Conservation (phyloP, 2,888 invertebrate genomes). For the Drosophila rubida region DNA sequence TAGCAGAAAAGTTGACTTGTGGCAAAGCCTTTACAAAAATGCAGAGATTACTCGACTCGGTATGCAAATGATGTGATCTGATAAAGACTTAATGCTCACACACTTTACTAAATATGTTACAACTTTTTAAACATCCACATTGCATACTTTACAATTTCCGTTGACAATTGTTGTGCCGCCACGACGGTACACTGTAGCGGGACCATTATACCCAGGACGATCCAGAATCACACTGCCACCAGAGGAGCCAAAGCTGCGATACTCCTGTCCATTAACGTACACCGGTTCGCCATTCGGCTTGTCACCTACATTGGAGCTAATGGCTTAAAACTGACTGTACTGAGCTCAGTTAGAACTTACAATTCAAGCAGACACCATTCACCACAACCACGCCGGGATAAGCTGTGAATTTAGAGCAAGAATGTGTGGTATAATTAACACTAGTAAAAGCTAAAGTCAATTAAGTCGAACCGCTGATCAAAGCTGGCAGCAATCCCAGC, state of each 20-base stretch:
- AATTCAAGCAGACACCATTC: slow-evolving; percentile 63
- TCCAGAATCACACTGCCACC: slow-evolving; percentile 46
- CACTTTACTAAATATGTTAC: background rate
- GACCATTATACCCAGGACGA: slow-evolving; percentile 45
- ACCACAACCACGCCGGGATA: slow-evolving; percentile 64
- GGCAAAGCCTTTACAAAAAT: background rate
- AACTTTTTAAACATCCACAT: slow-evolving; percentile 51
- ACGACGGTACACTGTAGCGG: slow-evolving; percentile 38
- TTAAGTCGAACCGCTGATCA: slow-evolving; percentile 56
- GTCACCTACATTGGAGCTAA: slow-evolving; percentile 41
- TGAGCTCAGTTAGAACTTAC: slow-evolving; percentile 49
- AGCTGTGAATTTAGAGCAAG: slow-evolving; percentile 48
- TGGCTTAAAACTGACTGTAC: background rate
- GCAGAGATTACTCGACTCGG: background rate
- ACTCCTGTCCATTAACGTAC: slow-evolving; percentile 58
- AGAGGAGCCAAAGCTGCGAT: slow-evolving; percentile 55
- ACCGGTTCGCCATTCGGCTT: slow-evolving; percentile 64
- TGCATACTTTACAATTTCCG: slow-evolving; percentile 56
- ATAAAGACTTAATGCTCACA: background rate
- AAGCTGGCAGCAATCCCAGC: slow-evolving; percentile 51
- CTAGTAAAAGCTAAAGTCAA: slow-evolving; percentile 8
- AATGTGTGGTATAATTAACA: slow-evolving; percentile 25
- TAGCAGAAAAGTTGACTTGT: background rate
- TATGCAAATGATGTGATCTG: background rate
- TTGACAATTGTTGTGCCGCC: slow-evolving; percentile 59